Percentiles rank a stretch among this genome's conserved stretches.
These are phyloP conservation scores for Clytia hemisphaerica DNA, from an alignment of 30 jellyfish, hydroid and myxozoan genomes.

Conservation along the genomic window DNA sequence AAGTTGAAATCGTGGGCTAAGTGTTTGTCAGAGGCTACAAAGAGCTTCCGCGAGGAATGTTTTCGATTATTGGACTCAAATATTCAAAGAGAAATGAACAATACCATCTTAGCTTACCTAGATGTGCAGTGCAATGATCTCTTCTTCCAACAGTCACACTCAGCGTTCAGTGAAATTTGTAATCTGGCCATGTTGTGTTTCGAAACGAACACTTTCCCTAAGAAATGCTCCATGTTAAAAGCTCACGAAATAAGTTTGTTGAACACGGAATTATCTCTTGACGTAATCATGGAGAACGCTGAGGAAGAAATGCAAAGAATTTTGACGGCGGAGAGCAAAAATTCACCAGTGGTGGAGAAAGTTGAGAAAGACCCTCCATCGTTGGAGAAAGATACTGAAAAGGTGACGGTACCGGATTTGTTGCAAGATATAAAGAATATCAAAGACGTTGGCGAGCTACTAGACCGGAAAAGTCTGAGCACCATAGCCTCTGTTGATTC, in stretches of 20 bases:
- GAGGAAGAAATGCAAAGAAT: slow-evolving; percentile 15
- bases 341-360: neutral
- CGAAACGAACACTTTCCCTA: slow-evolving; percentile 73
- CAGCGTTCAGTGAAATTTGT: slow-evolving; percentile 82
- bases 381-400: slow-evolving; percentile 18
- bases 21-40: slow-evolving; percentile 32
- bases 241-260: slow-evolving; percentile 42
- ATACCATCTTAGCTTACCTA: slow-evolving; percentile 25
- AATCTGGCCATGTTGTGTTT: slow-evolving; percentile 78
- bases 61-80: slow-evolving; percentile 9
- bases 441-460: neutral
- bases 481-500: neutral
- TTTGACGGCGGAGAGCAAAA: slow-evolving; percentile 17
- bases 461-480: neutral
- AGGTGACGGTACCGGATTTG: neutral
- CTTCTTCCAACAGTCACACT: slow-evolving; percentile 51
- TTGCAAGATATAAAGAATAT: neutral
- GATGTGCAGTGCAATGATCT: slow-evolving; percentile 43
- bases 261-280: slow-evolving; percentile 23
- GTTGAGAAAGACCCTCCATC: slow-evolving; percentile 9
- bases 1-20: slow-evolving; percentile 68
- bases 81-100: slow-evolving; percentile 26
- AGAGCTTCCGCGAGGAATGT: slow-evolving; percentile 36
- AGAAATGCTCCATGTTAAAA: slow-evolving; percentile 35
- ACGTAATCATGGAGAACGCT: slow-evolving; percentile 32